phyloP scores from a whole-genome alignment of 2,797 vertebrate species.

The Eulemur mongoz region DNA sequence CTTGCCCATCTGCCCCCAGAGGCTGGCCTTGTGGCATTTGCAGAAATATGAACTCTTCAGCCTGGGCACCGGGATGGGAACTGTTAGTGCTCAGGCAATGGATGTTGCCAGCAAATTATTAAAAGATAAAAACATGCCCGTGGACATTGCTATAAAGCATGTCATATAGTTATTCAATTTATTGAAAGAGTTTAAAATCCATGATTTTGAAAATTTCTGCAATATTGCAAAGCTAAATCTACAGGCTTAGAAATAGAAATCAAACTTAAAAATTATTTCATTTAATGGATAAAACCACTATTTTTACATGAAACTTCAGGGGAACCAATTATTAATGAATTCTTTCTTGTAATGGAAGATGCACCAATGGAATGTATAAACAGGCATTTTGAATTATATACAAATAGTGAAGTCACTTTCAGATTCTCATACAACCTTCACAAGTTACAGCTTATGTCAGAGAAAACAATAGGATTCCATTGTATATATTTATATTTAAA shows the following conservation, averaged over 20 bases:
- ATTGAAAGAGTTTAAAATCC: neutral
- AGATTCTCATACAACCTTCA: neutral
- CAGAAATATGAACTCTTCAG: neutral
- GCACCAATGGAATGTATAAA: neutral
- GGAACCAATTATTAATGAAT: neutral
- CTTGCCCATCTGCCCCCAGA: neutral
- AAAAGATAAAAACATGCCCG: neutral
- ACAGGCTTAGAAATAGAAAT: neutral
- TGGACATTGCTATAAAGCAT: neutral
- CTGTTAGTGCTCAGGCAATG: neutral
- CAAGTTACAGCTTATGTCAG: neutral
- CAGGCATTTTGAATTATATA: neutral
- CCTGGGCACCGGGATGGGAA: neutral
- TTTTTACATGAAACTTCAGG: neutral
- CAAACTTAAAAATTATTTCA: constrained; percentile 17
- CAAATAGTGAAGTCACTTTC: neutral
- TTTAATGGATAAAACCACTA: neutral
- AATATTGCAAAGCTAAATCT: neutral
- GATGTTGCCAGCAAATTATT: neutral
- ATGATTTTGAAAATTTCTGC: neutral
- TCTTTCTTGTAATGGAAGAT: neutral
- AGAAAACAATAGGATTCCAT: neutral
- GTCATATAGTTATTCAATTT: neutral
- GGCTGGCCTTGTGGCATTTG: neutral
- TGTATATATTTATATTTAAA: neutral